Evolutionary conservation across 2,888 invertebrate genomes (phyloP).

Genomic region (Nemurella pictetii): DNA sequence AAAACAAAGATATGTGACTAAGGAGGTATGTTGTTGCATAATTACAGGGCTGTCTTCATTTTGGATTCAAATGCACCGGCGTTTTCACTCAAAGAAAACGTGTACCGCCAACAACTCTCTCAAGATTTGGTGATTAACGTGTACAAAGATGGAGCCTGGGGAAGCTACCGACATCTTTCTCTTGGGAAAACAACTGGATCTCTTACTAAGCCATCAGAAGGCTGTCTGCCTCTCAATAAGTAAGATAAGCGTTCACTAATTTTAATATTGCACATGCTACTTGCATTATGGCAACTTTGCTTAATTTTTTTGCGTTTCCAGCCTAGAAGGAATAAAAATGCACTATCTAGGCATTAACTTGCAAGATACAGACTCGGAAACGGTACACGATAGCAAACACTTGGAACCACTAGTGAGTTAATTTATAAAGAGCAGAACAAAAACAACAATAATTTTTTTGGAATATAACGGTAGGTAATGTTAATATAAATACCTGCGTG

Average conservation of each 20-base stretch:
- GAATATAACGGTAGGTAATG: no score
- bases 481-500: neutral
- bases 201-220: conserved; percentile 43
- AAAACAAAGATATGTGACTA: neutral
- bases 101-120: conserved; percentile 40
- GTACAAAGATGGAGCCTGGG: conserved; percentile 34
- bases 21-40: no score
- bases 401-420: conserved; percentile 11
- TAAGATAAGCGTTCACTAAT: neutral
- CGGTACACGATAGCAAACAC: neutral
- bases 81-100: conserved; percentile 41
- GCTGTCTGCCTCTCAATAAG: conserved; percentile 5
- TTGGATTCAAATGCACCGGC: conserved; percentile 31
- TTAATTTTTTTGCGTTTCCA: conserved; percentile 12
- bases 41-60: conserved; percentile 46
- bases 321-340: conserved; percentile 29
- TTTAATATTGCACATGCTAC: neutral
- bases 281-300: neutral
- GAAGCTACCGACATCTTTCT: conserved; percentile 27
- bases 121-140: conserved; percentile 35
- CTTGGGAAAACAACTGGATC: conserved; percentile 45
- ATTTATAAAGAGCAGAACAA: no score
- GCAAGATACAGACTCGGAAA: neutral
- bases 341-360: conserved; percentile 32
- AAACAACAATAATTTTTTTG: no score